These are phyloP conservation scores for Dromiciops gliroides DNA, from an alignment of 2,113 vertebrate species.

Conservation along the genomic window DNA sequence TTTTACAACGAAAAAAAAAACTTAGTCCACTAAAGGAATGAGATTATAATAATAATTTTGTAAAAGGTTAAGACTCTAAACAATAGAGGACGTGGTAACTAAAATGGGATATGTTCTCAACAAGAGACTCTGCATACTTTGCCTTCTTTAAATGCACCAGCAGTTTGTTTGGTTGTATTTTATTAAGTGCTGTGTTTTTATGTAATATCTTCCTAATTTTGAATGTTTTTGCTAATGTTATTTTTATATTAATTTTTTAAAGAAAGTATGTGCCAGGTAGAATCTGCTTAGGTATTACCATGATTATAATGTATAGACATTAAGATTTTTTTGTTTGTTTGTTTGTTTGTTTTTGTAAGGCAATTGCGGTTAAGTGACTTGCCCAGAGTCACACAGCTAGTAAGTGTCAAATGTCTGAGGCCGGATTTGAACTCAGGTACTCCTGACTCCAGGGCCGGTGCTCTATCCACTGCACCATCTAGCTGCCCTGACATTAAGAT, in stretches of 20 bases:
- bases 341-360: no score
- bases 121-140: not conserved
- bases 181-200: not conserved
- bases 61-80: not conserved
- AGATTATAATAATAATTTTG: not conserved
- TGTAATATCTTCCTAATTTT: not conserved
- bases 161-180: not conserved
- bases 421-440: no score
- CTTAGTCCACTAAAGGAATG: not conserved
- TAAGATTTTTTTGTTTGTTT: not conserved
- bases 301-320: not conserved
- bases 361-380: no score
- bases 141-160: not conserved
- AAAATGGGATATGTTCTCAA: not conserved
- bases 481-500: no score
- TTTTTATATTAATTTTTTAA: not conserved
- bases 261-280: not conserved
- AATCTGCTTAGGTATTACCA: not conserved
- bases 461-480: no score
- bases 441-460: no score
- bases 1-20: constrained; percentile 26
- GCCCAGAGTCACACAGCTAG: no score
- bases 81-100: not conserved
- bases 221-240: not conserved
- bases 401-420: no score